Percentiles rank a stretch among this genome's conserved stretches.
phyloP scores from a whole-genome alignment of 1,140 invertebrate species.

The Pachypsylla venusta region DNA sequence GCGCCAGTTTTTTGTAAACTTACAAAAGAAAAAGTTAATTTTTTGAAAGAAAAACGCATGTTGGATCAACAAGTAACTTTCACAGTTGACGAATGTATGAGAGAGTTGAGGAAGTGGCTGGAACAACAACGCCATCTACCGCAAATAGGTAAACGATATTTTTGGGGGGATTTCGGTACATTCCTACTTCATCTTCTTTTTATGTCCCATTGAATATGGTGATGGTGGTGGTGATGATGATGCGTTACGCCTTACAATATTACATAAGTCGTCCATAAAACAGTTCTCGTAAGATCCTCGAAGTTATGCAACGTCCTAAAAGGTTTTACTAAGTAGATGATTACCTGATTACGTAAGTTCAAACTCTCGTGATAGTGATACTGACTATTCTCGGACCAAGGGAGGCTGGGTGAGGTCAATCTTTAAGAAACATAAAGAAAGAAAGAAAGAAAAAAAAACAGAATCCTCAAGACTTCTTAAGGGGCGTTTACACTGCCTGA shows the following conservation, averaged over 20 bases:
- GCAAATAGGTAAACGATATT: slow-evolving; percentile 17
- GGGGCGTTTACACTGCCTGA: no score
- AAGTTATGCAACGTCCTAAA: background rate
- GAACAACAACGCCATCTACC: slow-evolving; percentile 35
- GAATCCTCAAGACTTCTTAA: no score
- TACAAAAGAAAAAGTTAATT: no score
- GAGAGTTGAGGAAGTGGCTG: slow-evolving; percentile 32
- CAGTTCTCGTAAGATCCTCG: background rate
- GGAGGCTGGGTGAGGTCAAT: no score
- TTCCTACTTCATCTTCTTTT: slow-evolving; percentile 9
- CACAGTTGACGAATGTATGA: slow-evolving; percentile 18
- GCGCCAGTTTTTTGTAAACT: no score
- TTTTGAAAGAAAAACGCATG: no score
- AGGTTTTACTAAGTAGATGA: background rate
- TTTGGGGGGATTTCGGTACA: slow-evolving; percentile 4
- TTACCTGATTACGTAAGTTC: no score
- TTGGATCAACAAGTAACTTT: no score
- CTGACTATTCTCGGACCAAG: no score
- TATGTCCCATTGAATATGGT: background rate
- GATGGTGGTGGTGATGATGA: background rate
- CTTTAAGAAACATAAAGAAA: no score
- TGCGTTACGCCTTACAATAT: background rate
- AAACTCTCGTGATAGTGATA: no score
- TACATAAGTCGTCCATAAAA: background rate
- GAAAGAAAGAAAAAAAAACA: no score